phyloP scores from a whole-genome alignment of 2,113 vertebrate species.

The Heptranchias perlo region DNA sequence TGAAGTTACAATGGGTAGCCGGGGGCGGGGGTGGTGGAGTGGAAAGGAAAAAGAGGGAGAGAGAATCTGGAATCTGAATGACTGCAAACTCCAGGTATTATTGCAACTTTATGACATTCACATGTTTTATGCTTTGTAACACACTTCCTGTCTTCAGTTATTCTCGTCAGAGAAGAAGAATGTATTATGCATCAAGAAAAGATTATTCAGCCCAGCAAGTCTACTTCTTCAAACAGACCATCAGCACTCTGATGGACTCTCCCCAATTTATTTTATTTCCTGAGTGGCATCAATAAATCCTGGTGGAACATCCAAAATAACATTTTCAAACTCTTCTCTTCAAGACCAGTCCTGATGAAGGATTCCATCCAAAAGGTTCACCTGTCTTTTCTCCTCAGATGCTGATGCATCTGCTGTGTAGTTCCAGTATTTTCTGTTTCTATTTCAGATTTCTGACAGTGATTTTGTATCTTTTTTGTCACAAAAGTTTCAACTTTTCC shows the following conservation, averaged over 20 bases:
- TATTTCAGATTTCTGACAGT: not conserved
- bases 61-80: not conserved
- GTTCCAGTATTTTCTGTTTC: not conserved
- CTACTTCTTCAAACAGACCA: too few relatives aligned
- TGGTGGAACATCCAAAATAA: not conserved
- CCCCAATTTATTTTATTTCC: too few relatives aligned
- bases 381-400: not conserved
- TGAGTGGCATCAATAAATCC: not conserved
- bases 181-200: too few relatives aligned
- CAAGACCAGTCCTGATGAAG: not conserved
- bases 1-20: too few relatives aligned
- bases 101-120: not conserved
- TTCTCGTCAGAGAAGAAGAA: too few relatives aligned
- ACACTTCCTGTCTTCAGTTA: too few relatives aligned
- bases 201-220: too few relatives aligned
- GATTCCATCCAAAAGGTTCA: not conserved
- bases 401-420: too few relatives aligned
- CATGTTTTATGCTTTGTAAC: too few relatives aligned
- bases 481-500: not conserved
- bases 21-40: not conserved
- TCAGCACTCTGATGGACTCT: too few relatives aligned
- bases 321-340: not conserved
- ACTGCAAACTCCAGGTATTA: not conserved
- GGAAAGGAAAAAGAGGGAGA: too few relatives aligned
- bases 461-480: not conserved